phyloP scores from a whole-genome alignment of 2,113 vertebrate species.

The Semnornis frantzii region DNA sequence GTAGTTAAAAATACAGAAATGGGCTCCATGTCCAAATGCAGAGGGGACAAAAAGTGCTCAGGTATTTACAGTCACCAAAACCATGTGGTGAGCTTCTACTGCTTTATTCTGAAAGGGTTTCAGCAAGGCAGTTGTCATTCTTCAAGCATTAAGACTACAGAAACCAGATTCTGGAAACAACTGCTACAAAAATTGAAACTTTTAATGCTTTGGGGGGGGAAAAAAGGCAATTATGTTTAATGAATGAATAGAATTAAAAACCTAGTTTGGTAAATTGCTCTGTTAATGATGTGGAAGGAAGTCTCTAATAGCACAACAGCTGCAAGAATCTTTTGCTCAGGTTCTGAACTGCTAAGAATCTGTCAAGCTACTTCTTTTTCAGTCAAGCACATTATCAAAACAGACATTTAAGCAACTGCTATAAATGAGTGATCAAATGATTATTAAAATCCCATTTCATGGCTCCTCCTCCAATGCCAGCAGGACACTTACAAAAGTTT shows the following conservation, averaged over 20 bases:
- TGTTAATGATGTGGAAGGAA: constrained; percentile 27
- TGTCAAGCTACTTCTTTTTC: constrained; percentile 69
- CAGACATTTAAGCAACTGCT: constrained; percentile 82
- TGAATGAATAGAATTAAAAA: constrained; percentile 53
- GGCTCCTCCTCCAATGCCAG: constrained; percentile 50
- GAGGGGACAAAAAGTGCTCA: constrained; percentile 64
- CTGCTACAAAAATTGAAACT: constrained; percentile 56
- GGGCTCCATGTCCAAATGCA: constrained; percentile 65
- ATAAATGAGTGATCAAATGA: constrained; percentile 90
- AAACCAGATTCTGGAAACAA: constrained; percentile 3
- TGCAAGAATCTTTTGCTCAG: constrained; percentile 49
- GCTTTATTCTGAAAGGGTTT: constrained; percentile 52
- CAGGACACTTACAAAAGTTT: constrained; percentile 23
- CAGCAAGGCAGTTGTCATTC: constrained; percentile 38
- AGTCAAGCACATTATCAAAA: constrained; percentile 73
- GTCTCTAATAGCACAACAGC: constrained; percentile 37
- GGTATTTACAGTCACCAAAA: constrained; percentile 58
- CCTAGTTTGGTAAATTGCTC: constrained; percentile 31
- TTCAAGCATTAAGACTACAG: constrained; percentile 23
- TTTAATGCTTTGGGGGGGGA: constrained; percentile 11
- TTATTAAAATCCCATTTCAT: constrained; percentile 74
- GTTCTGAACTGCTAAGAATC: constrained; percentile 72
- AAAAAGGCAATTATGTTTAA: constrained; percentile 56
- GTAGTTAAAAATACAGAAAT: constrained; percentile 47
- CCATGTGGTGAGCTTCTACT: constrained; percentile 59